Evolutionary conservation across 1,140 invertebrate species (phyloP).

Genomic region (Camponotus floridanus): DNA sequence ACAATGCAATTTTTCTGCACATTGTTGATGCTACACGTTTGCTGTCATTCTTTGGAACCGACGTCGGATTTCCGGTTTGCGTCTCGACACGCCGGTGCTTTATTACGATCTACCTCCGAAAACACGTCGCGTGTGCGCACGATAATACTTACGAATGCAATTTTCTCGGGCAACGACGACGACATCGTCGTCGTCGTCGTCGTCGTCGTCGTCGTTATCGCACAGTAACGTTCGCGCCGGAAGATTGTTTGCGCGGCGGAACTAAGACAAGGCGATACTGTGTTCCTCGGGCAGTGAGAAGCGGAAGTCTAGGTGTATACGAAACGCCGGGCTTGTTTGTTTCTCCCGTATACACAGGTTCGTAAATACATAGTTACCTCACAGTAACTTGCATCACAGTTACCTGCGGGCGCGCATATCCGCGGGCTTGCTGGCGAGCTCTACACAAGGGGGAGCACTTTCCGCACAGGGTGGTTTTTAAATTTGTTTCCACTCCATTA

Average conservation of each 20-base stretch:
- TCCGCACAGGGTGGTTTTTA: slow-evolving; percentile 68
- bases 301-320: slow-evolving; percentile 48
- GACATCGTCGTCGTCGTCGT: not conserved
- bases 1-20: slow-evolving; percentile 42
- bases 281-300: slow-evolving; percentile 39
- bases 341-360: slow-evolving; percentile 51
- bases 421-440: slow-evolving; percentile 10
- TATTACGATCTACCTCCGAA: slow-evolving; percentile 60
- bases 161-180: slow-evolving; percentile 47
- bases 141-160: slow-evolving; percentile 65
- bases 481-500: slow-evolving; percentile 82
- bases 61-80: slow-evolving; percentile 53
- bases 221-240: slow-evolving; percentile 40
- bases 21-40: slow-evolving; percentile 31
- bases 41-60: slow-evolving; percentile 29
- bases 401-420: slow-evolving; percentile 36
- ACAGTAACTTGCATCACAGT: slow-evolving; percentile 33
- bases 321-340: slow-evolving; percentile 61
- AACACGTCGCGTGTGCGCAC: slow-evolving; percentile 51
- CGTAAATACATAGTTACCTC: slow-evolving; percentile 54
- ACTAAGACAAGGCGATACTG: slow-evolving; percentile 53
- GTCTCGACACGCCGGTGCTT: slow-evolving; percentile 44
- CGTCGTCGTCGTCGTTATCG: slow-evolving; percentile 46
- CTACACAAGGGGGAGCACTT: not conserved
- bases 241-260: slow-evolving; percentile 34